These are phyloP conservation scores for Apis mellifera DNA, from an alignment of 1,140 invertebrate species.

Conservation along the genomic window DNA sequence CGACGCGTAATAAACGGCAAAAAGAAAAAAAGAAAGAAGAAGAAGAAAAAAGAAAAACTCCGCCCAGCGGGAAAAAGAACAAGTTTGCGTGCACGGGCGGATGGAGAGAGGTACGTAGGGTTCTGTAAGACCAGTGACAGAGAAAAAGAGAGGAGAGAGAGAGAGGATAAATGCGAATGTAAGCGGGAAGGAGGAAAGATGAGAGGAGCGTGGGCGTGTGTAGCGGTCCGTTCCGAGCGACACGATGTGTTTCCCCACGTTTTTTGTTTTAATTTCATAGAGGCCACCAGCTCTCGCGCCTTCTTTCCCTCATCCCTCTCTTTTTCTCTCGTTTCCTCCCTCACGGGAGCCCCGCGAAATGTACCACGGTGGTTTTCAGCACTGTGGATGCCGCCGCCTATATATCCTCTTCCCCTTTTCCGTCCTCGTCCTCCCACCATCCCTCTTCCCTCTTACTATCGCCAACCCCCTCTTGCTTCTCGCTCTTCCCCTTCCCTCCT, in stretches of 20 bases:
- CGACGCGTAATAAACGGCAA: constrained; percentile 58
- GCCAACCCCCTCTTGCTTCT: not conserved
- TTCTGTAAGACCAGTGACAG: not conserved
- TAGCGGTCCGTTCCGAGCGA: constrained; percentile 55
- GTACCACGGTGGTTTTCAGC: constrained; percentile 66
- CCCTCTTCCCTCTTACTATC: constrained; percentile 19
- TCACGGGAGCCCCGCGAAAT: constrained; percentile 61
- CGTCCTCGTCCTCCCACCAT: constrained; percentile 27
- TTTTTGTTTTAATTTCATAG: constrained; percentile 68
- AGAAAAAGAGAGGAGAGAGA: not conserved
- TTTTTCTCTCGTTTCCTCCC: constrained; percentile 19
- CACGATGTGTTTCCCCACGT: constrained; percentile 56
- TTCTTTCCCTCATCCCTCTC: not conserved
- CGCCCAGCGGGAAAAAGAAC: not conserved
- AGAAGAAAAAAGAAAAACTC: constrained; percentile 42
- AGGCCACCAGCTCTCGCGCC: constrained; percentile 43
- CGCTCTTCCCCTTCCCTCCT: constrained; percentile 1
- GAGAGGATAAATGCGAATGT: not conserved
- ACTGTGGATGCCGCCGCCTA: constrained; percentile 58
- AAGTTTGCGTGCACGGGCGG: not conserved
- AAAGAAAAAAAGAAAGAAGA: constrained; percentile 31
- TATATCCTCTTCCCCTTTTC: constrained; percentile 48
- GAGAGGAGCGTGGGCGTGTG: constrained; percentile 43
- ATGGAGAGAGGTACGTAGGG: not conserved
- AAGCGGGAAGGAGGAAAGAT: constrained; percentile 22